Percentiles rank a stretch among this genome's conserved stretches.
phyloP scores from a whole-genome alignment of 2,113 vertebrate species.

The Tor tambroides region DNA sequence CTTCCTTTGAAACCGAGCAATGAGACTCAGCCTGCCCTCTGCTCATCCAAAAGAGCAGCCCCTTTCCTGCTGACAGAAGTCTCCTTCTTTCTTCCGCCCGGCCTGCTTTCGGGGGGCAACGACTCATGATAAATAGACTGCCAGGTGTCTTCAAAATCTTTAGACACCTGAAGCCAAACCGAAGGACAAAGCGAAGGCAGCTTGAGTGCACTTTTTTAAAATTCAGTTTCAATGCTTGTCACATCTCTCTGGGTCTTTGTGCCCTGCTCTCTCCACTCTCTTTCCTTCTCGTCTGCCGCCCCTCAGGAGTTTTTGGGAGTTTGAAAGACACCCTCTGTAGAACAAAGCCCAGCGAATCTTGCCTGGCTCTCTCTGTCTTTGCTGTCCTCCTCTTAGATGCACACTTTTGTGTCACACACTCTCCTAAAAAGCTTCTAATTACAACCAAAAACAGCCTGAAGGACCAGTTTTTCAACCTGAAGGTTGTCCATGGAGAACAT shows the following conservation, averaged over 20 bases:
- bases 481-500: not conserved
- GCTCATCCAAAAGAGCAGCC: not conserved
- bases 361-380: conserved; percentile 41
- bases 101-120: conserved; percentile 30
- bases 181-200: conserved; percentile 57
- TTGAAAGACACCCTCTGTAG: conserved; percentile 59
- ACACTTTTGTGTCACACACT: not conserved
- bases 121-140: conserved; percentile 47
- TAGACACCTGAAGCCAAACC: conserved; percentile 50
- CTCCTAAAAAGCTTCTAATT: not conserved
- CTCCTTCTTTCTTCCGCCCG: conserved; percentile 34
- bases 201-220: conserved; percentile 50
- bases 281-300: conserved; percentile 47
- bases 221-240: conserved; percentile 58
- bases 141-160: conserved; percentile 42
- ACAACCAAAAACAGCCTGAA: not conserved
- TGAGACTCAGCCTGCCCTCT: not conserved
- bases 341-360: conserved; percentile 65
- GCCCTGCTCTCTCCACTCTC: conserved; percentile 30
- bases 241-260: conserved; percentile 54
- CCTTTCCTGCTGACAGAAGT: conserved; percentile 13
- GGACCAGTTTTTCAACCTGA: not conserved
- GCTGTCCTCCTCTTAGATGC: conserved; percentile 4
- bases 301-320: conserved; percentile 29
- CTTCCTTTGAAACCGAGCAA: not conserved